Evolutionary conservation across 2,797 vertebrate species (phyloP).

Genomic region (Australoheros facetus): DNA sequence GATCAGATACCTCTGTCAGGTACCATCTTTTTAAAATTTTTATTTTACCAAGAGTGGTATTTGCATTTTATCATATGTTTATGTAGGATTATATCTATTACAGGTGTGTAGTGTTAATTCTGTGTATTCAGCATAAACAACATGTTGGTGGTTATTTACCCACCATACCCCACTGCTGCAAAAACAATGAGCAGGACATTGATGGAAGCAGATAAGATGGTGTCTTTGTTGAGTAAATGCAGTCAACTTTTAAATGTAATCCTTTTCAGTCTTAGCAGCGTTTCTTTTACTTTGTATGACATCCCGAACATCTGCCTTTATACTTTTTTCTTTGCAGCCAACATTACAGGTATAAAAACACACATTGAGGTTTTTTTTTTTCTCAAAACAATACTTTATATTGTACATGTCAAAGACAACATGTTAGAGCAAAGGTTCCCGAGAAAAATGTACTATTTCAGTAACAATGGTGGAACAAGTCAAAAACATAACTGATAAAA

Average conservation of each 20-base stretch:
- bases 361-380: constrained; percentile 65
- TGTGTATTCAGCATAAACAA: not conserved
- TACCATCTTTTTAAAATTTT: not conserved
- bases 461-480: constrained; percentile 84
- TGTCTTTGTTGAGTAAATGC: not conserved
- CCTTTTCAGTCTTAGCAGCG: not conserved
- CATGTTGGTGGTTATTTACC: not conserved
- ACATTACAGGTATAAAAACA: constrained; percentile 61
- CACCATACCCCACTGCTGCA: not conserved
- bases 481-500: constrained; percentile 74
- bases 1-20: accelerated
- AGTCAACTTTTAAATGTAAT: not conserved
- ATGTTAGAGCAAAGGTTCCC: constrained; percentile 82
- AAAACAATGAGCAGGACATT: not conserved
- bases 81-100: not conserved
- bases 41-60: not conserved
- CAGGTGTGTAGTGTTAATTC: not conserved
- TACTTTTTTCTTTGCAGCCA: not conserved
- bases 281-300: not conserved
- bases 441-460: constrained; percentile 79
- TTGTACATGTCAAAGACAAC: constrained; percentile 88
- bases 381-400: constrained; percentile 91
- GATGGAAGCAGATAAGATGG: not conserved
- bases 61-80: not conserved
- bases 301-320: not conserved